Base-by-base conservation (phyloP, 1,140 invertebrate species). In the Drosophila funebris region DNA sequence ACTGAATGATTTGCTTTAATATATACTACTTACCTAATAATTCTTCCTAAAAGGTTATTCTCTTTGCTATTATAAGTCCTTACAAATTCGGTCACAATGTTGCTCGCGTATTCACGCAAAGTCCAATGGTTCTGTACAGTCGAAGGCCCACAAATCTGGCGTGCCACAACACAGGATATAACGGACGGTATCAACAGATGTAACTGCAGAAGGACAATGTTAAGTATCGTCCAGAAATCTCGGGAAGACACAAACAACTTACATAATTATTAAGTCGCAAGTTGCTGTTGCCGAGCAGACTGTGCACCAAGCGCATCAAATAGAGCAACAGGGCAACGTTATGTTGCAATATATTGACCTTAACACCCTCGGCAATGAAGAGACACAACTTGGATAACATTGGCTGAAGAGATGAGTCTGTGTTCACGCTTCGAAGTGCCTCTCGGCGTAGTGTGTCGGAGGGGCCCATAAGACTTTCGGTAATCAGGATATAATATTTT, bases 271-370 rank as follows among this genome's bases (percentile, higher is more conserved):
- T 3, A 1, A 81, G 61, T 11, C 39, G 43, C 7, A 76, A 31
- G 4, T 16, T 39, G 0, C 31, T 1, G 33, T 81, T 81, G 3
- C 1, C 8, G 8, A 81, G 27, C 11, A 81, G 11, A 9, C 68
- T 46, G n/a, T 36, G 29, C 0, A 77, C 48, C 73, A 81, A 77
- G 0, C 78, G 78, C 78, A 81, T 57, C 22, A 73, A n/a, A 24
- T 69, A 69, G 6, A 81, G 3, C 1, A 81, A 43, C 1, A 61
- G 6, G 8, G 44, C 0, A 1, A 76, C 14, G n/a, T 69, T 73
- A 9, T 57, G 14, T 14, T 66, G 16, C 2, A 11, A 20, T 6
- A 81, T 18, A 48, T 81, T 73, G 1, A 53, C 7, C 1, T 13
- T 1, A 5, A 76, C 62, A 3, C 43, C 22, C 3, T 81, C 58